phyloP scores from a whole-genome alignment of 2,888 invertebrate species.

The Ligdia adustata region DNA sequence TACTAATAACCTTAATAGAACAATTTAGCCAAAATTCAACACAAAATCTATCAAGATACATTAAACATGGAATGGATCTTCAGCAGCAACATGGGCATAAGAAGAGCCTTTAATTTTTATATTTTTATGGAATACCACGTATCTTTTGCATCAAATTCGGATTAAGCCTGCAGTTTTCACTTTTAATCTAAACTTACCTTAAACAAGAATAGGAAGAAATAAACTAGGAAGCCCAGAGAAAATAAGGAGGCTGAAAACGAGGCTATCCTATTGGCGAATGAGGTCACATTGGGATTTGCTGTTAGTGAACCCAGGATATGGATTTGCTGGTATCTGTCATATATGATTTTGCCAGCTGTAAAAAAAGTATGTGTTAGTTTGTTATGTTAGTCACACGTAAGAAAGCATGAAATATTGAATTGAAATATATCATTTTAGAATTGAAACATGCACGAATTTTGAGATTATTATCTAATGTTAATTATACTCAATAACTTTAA shows the following conservation, averaged over 20 bases:
- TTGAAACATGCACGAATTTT: too few species aligned
- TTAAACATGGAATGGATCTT: too few species aligned
- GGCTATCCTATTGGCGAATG: conserved; percentile 74
- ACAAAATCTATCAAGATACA: too few species aligned
- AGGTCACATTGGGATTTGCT: conserved; percentile 76
- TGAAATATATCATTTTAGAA: too few species aligned
- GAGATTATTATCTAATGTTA: not conserved
- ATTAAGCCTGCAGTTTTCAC: too few species aligned
- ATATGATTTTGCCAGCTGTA: conserved; percentile 85
- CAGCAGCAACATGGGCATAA: too few species aligned
- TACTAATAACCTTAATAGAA: too few species aligned
- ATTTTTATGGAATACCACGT: too few species aligned
- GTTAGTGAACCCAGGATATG: conserved; percentile 78
- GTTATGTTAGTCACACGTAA: conserved; percentile 24
- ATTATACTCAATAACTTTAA: too few species aligned
- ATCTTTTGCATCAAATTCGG: too few species aligned
- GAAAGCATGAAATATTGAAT: conserved; percentile 2
- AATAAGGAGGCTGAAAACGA: conserved; percentile 71
- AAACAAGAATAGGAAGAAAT: conserved; percentile 71
- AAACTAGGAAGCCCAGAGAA: conserved; percentile 86
- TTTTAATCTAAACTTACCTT: conserved; percentile 79
- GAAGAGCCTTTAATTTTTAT: too few species aligned
- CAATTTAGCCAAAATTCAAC: too few species aligned
- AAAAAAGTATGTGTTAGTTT: conserved; percentile 50
- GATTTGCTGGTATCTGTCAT: conserved; percentile 86